Conservation (phyloP, 2,797 vertebrate species). For the Acanthurus tractus region DNA sequence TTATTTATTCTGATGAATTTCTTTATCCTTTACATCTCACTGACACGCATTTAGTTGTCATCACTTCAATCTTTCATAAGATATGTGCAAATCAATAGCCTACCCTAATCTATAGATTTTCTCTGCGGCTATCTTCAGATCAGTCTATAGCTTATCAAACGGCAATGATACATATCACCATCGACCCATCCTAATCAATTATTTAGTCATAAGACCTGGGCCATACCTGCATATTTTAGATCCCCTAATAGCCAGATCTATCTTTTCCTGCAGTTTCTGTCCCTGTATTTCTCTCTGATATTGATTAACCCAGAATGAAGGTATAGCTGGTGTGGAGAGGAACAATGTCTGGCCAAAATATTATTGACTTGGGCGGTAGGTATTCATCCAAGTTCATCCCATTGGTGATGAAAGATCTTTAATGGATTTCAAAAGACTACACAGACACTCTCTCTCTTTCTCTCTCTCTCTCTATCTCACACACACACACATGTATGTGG, state of each 20-base stretch:
- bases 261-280: constrained; percentile 23
- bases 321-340: constrained; percentile 25
- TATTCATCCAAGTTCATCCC: constrained; percentile 30
- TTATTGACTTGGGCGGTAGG: constrained; percentile 18
- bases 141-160: constrained; percentile 62
- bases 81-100: constrained; percentile 66
- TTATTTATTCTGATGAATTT: constrained; percentile 38
- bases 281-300: constrained; percentile 33
- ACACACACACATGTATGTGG: no score
- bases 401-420: constrained; percentile 17
- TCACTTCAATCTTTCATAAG: constrained; percentile 39
- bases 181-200: constrained; percentile 68
- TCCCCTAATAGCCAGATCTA: constrained; percentile 32
- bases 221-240: constrained; percentile 55
- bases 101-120: constrained; percentile 59
- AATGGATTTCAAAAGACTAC: background rate
- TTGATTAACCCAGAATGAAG: constrained; percentile 30
- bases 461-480: no score
- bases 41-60: constrained; percentile 56
- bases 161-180: constrained; percentile 65
- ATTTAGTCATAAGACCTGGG: constrained; percentile 50
- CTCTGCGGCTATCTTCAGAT: constrained; percentile 57
- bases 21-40: constrained; percentile 43
- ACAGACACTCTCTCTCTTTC: background rate
- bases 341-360: constrained; percentile 45